phyloP scores from a whole-genome alignment of 2,797 vertebrate genomes.

The Etheostoma perlongum region DNA sequence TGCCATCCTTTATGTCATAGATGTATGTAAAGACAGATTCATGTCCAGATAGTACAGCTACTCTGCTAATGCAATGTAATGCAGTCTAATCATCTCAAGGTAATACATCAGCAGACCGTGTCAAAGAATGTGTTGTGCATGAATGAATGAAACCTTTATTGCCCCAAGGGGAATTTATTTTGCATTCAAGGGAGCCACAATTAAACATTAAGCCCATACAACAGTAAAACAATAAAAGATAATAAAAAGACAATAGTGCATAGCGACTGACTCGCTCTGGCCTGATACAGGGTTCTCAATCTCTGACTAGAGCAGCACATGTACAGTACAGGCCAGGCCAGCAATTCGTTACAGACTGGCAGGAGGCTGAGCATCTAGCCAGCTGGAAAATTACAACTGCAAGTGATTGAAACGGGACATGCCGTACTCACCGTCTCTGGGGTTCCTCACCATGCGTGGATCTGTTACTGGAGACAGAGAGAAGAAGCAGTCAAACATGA shows the following conservation, averaged over 20 bases:
- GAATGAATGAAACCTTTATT: no score
- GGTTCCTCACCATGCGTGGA: slow-evolving; percentile 82
- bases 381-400: slow-evolving; percentile 82
- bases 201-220: no score
- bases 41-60: slow-evolving; percentile 13
- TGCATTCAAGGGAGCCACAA: no score
- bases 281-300: slow-evolving; percentile 52
- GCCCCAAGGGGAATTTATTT: no score
- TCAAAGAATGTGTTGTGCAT: slow-evolving; percentile 40
- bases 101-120: slow-evolving; percentile 48
- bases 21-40: slow-evolving; percentile 25
- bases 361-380: slow-evolving; percentile 74
- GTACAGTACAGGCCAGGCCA: slow-evolving; percentile 50
- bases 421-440: slow-evolving; percentile 82
- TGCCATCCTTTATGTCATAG: slow-evolving; percentile 8
- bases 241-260: not conserved
- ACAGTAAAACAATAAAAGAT: no score
- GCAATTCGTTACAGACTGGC: slow-evolving; percentile 74
- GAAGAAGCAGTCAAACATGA: slow-evolving; percentile 37
- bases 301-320: slow-evolving; percentile 55
- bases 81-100: slow-evolving; percentile 32
- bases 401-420: slow-evolving; percentile 77
- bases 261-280: slow-evolving; percentile 25
- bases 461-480: slow-evolving; percentile 81
- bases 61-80: slow-evolving; percentile 38